Percentiles rank a stretch among this genome's conserved stretches.
phyloP scores from a whole-genome alignment of 2,113 vertebrate species.

The Rana temporaria region DNA sequence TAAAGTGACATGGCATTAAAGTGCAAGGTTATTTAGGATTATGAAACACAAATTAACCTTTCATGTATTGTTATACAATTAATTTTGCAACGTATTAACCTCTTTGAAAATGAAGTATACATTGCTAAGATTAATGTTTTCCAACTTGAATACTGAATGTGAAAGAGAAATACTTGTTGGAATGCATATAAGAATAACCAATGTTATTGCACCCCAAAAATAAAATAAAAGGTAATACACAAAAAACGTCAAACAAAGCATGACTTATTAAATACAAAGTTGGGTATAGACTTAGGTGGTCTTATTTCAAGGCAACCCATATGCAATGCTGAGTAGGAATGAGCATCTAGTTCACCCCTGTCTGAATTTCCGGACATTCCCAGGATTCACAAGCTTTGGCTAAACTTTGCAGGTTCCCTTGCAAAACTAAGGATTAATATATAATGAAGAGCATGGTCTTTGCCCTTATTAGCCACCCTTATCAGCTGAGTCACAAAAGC shows the following conservation, averaged over 20 bases:
- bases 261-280: not conserved
- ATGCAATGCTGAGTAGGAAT: too few species aligned
- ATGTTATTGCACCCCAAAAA: not conserved
- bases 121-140: conserved; percentile 8
- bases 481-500: too few species aligned
- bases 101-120: conserved; percentile 8
- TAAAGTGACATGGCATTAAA: conserved; percentile 21
- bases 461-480: too few species aligned
- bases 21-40: conserved; percentile 18
- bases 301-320: too few species aligned
- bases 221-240: not conserved
- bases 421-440: too few species aligned
- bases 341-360: too few species aligned
- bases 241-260: too few species aligned
- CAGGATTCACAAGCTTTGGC: too few species aligned
- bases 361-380: too few species aligned
- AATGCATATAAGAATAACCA: not conserved
- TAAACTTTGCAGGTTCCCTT: too few species aligned
- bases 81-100: not conserved
- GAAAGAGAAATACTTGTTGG: not conserved
- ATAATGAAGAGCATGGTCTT: too few species aligned
- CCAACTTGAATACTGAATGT: not conserved
- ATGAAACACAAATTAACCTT: conserved; percentile 42
- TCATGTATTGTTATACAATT: conserved; percentile 5
- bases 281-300: not conserved